Base-by-base conservation (phyloP, 2,797 vertebrate species). In the Parotocinclus haroldoi region DNA sequence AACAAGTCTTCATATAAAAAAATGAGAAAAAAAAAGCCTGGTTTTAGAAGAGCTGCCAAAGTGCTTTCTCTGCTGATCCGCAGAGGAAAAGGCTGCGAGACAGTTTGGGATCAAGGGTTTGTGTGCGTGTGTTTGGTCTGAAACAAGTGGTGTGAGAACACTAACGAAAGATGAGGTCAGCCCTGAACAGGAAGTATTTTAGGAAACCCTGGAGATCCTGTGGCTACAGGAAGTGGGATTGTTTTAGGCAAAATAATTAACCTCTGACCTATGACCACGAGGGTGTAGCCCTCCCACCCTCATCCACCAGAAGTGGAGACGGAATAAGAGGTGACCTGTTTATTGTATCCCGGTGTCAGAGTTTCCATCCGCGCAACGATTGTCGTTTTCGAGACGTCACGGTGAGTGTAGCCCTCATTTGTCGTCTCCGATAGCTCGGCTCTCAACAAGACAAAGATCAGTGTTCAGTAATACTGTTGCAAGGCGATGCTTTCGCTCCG, bases 401-500 rank as follows among this genome's bases (percentile, higher is more conserved):
- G 88, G 80, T 85, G 83, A 81, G 72, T 78, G 75, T 69, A 68
- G 62, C 54, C 66, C 40, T 75, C 72, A 69, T 74, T 78, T 51
- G 50, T 66, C 40, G 16, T 65, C 75, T 53, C 53, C 38, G 57
- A 83, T 79, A 83, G 78, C 67, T 78, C 76, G 78, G 81, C 74
- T 82, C 44, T 80, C 81, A 81, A 81, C 58, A 69, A 59, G 62
- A 70, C 37, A 57, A 68, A 55, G 59, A 64, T 73, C 54, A 53
- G 76, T 79, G 68, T 82, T 82, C 77, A 72, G 76, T 91, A 92
- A 92, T 92, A 92, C 90, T 91, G 90, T 89, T 80, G 78, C 86
- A 58, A 57, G 72, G 79, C 54, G 82, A 86, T 82, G 83, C 79
- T 49, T 61, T 37, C 46, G 82, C 85, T 80, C 87, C 77, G 81